Evolutionary conservation across 2,797 vertebrate genomes (phyloP).

Genomic region (Sebastes matsubarae): DNA sequence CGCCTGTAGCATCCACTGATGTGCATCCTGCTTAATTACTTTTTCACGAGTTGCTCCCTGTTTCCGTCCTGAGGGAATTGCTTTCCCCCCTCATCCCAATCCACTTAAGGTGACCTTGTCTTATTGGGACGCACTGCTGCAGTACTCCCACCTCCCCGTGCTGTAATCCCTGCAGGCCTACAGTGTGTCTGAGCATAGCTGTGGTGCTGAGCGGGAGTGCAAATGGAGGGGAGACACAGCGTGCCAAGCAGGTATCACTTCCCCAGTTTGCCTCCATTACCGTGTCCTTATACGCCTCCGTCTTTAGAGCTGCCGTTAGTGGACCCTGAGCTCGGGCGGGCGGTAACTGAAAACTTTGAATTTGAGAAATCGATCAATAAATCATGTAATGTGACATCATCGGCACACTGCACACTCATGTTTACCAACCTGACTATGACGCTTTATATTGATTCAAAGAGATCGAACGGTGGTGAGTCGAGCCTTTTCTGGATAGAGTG

Average conservation of each 20-base stretch:
- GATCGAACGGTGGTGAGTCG: neutral
- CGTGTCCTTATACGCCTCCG: neutral
- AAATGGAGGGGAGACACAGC: constrained; percentile 29
- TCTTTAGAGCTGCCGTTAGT: neutral
- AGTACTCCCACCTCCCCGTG: constrained; percentile 33
- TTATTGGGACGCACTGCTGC: constrained; percentile 61
- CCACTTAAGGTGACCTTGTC: constrained; percentile 77
- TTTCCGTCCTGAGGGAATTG: constrained; percentile 63
- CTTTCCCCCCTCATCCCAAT: constrained; percentile 37
- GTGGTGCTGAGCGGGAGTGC: constrained; percentile 22
- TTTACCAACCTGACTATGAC: constrained; percentile 12
- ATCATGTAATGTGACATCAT: constrained; percentile 34
- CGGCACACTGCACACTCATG: constrained; percentile 21
- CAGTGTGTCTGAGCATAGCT: constrained; percentile 16
- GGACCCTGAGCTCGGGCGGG: constrained; percentile 7
- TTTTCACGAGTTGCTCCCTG: constrained; percentile 73
- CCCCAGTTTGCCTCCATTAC: constrained; percentile 48
- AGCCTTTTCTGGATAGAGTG: neutral
- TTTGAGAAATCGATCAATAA: constrained; percentile 33
- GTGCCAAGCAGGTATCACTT: constrained; percentile 49
- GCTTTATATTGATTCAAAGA: constrained; percentile 24
- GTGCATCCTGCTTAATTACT: constrained; percentile 77
- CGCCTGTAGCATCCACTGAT: constrained; percentile 66
- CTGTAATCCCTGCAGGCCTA: constrained; percentile 50
- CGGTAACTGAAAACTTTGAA: constrained; percentile 28